Base-by-base conservation (phyloP, 1,140 invertebrate genomes). In the Drosophila bipectinata region DNA sequence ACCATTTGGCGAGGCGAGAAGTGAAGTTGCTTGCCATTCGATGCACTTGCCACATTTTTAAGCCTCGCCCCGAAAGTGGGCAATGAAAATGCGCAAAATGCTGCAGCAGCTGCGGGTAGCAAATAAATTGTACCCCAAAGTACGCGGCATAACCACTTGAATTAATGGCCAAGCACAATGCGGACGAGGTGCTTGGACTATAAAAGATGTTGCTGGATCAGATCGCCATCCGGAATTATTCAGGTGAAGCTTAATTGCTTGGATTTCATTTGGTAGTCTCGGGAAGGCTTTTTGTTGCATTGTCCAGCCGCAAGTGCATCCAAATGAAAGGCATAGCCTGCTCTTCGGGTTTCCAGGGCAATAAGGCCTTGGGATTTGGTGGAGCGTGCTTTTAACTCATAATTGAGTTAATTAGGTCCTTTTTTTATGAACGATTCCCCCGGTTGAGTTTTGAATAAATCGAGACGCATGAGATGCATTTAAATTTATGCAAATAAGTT, bases 71-170 rank as follows among this genome's bases (percentile, higher is more conserved):
- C 48, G 37, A 68, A 78, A 69, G 63, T 68, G 71, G 68, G 64
- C 64, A 71, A 78, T 66, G 62, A 39, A 87, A 71, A 66, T 87
- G 82, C 80, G 57, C 61, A 63, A 78, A 82, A 72, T 62, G 66
- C 32, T 62, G 81, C 81, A 63, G 69, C 39, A 52, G 32, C 44
- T 41, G 58, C 53, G 58, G 45, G n/a, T 9, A 39, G 41, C 37
- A 4, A 64, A 66, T 72, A 66, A 76, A 77, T 74, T 74, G 39
- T 39, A 47, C 32, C 52, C 52, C 60, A 58, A 57, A 66, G 53
- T 63, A 72, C 44, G 47, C 51, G 68, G 51, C 28, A 54, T 54
- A 52, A 74, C 39, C 47, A 58, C 71, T 75, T 75, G 49, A 75
- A 58, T 75, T 66, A 75, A 75, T 57, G 60, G 63, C 34, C 34